Percentiles rank a stretch among this genome's conserved stretches.
Conservation (phyloP, 2,797 vertebrate species). For the Sebastes nivosus region DNA sequence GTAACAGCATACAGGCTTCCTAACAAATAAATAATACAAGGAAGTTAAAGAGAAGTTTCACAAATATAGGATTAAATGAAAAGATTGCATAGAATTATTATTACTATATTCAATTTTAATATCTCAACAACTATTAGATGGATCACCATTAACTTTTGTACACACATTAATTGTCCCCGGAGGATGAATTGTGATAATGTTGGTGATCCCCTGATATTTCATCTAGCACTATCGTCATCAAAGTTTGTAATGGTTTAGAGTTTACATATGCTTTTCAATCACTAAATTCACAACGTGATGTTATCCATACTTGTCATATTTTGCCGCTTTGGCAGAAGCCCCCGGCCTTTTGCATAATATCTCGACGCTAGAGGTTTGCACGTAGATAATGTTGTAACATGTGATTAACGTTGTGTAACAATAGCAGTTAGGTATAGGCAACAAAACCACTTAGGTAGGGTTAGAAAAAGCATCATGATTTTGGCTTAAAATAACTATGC, state of each 20-base stretch:
- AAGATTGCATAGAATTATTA: neutral
- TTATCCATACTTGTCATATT: no score
- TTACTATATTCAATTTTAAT: neutral
- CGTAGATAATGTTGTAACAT: no score
- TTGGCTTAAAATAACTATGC: no score
- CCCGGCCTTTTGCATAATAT: no score
- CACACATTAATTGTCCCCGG: neutral
- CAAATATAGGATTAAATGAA: neutral
- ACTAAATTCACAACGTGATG: neutral
- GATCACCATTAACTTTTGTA: neutral
- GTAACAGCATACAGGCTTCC: neutral
- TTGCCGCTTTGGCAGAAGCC: no score
- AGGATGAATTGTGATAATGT: neutral
- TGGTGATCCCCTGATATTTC: neutral
- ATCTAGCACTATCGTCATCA: neutral
- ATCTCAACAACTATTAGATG: neutral
- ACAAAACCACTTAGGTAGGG: no score
- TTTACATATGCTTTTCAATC: neutral
- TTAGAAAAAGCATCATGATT: no score
- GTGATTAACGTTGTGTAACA: fast-evolving
- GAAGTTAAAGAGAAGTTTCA: neutral
- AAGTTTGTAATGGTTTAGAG: neutral
- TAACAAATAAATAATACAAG: neutral
- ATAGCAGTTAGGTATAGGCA: no score
- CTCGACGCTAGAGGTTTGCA: no score